Base-by-base conservation (phyloP, 2,888 invertebrate genomes). In the Melanargia galathea region DNA sequence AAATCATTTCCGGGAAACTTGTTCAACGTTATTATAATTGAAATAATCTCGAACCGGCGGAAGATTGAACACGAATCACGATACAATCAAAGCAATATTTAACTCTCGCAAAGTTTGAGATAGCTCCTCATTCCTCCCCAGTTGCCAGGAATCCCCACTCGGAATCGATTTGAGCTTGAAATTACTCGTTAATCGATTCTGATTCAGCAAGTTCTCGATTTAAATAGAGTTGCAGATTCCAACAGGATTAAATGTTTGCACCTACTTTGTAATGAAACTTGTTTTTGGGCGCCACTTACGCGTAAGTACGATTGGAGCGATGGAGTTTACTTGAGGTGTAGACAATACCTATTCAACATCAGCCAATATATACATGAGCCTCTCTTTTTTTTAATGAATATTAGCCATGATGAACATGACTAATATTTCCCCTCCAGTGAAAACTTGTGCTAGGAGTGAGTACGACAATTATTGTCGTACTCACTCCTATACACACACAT, bases 131-230 rank as follows among this genome's bases (percentile, higher is more conserved):
- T 68, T 68, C 70, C 67, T 70, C 69, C 68, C 64, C 71, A 57
- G 69, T 68, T 70, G 70, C 70, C 70, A 73, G 75, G 75, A 73
- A 71, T 73, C 69, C 68, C 66, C 60, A 72, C 66, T 72, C 70
- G 67, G 67, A 79, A 81, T 79, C 82, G 77, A 77, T 82, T 84
- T 76, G 71, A 81, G 80, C 78, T 78, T 70, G 77, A 79, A 81
- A 79, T 81, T 77, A 75, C 76, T 76, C 77, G 78, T 80, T 82
- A 85, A 84, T 84, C 83, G 83, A 82, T 81, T 84, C 81, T 76
- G 79, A 84, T 80, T 84, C 78, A 80, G 78, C 78, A 71, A 75
- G 76, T 75, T 79, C 78, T 77, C 78, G 73, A 81, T 78, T 78
- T 77, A 77, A 77, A 73, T 77, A 76, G 77, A 77, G 75, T 80